phyloP scores from a whole-genome alignment of 1,140 invertebrate species.

The Acyrthosiphon pisum region DNA sequence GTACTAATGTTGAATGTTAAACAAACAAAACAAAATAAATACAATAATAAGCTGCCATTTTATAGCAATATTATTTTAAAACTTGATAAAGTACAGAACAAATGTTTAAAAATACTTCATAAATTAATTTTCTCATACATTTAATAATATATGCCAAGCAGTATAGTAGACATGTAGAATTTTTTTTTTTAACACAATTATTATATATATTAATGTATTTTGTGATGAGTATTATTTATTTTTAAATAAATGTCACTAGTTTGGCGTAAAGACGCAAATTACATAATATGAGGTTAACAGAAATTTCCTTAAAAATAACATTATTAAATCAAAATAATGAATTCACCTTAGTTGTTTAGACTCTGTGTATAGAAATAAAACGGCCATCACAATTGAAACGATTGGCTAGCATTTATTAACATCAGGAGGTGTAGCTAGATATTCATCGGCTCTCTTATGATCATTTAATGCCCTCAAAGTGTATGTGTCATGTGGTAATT shows the following conservation, averaged over 20 bases:
- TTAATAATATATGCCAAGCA: too few species aligned
- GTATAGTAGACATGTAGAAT: too few species aligned
- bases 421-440: conserved; percentile 82
- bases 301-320: neutral
- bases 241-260: neutral
- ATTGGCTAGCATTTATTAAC: conserved; percentile 79
- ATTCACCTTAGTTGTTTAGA: conserved; percentile 40
- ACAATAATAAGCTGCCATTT: neutral
- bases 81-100: neutral
- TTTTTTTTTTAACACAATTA: neutral
- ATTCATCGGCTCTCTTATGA: conserved; percentile 90
- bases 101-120: neutral
- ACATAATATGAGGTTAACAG: neutral
- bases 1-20: neutral
- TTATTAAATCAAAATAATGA: neutral
- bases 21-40: neutral
- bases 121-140: neutral
- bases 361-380: conserved; percentile 43
- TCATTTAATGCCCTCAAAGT: conserved; percentile 89
- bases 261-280: neutral
- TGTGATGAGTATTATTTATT: neutral
- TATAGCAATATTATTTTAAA: neutral
- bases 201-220: neutral
- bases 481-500: conserved; percentile 89
- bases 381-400: conserved; percentile 44